Percentiles rank a stretch among this genome's conserved stretches.
Conservation (phyloP, 2,888 invertebrate species). For the Steinernema carpocapsae region DNA sequence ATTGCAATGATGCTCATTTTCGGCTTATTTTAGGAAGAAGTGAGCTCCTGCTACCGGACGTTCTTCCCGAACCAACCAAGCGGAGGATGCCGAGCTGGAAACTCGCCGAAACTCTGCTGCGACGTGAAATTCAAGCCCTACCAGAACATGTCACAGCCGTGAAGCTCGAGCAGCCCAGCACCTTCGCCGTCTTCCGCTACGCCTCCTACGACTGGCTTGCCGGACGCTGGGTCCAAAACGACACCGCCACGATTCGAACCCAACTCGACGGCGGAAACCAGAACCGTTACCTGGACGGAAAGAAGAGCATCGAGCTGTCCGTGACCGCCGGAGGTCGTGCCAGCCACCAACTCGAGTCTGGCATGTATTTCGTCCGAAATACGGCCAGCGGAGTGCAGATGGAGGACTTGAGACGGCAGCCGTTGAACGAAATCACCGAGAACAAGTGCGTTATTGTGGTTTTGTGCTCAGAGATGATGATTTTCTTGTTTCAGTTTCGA, state of each 20-base stretch:
- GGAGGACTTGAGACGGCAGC: conserved; percentile 58
- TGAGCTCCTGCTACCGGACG: conserved; percentile 61
- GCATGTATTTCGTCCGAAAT: conserved; percentile 66
- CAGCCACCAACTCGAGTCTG: conserved; percentile 61
- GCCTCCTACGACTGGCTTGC: conserved; percentile 55
- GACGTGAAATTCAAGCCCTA: conserved; percentile 58
- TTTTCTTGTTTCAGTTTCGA: conserved; percentile 64
- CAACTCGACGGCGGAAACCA: conserved; percentile 63
- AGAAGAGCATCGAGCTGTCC: conserved; percentile 53
- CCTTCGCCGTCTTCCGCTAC: conserved; percentile 64
- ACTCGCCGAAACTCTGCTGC: conserved; percentile 61
- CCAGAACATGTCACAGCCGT: conserved; percentile 59
- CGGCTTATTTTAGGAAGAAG: background rate
- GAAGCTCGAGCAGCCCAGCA: conserved; percentile 60
- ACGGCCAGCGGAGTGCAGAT: conserved; percentile 53
- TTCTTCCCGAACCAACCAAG: conserved; percentile 66
- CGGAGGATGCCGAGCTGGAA: conserved; percentile 56
- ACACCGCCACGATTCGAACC: conserved; percentile 56
- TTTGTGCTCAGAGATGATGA: background rate
- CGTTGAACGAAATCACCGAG: conserved; percentile 64
- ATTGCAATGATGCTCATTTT: no score
- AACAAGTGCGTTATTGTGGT: conserved; percentile 55
- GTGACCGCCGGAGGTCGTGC: conserved; percentile 60
- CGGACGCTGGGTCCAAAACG: conserved; percentile 62
- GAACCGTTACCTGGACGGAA: conserved; percentile 55